A percentile compares a stretch with the other conserved stretches of the same genome.
phyloP scores from a whole-genome alignment of 2,113 vertebrate genomes.

The Nibea coibor region DNA sequence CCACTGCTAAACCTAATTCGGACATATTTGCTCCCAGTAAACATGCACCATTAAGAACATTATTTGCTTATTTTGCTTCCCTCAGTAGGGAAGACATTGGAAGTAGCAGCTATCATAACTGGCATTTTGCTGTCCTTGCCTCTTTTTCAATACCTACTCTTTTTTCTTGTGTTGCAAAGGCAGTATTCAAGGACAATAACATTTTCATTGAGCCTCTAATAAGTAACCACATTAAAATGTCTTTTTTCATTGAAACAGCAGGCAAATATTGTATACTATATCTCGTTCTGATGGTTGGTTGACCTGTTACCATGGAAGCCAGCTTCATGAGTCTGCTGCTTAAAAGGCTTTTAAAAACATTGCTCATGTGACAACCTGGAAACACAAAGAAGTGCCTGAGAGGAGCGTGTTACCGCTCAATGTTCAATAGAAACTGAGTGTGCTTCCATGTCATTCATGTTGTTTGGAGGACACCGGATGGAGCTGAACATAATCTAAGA shows the following conservation, averaged over 20 bases:
- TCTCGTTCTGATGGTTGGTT: conserved; percentile 32
- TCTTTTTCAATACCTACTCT: background rate
- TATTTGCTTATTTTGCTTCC: background rate
- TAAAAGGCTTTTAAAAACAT: conserved; percentile 45
- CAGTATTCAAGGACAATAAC: background rate
- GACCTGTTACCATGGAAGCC: conserved; percentile 66
- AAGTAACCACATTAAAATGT: background rate
- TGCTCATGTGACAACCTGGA: conserved; percentile 27
- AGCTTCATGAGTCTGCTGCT: conserved; percentile 34
- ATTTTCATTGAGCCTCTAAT: background rate
- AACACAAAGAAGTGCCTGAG: conserved; percentile 22
- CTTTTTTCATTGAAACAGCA: conserved; percentile 32
- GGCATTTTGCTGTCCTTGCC: background rate
- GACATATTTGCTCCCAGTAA: background rate
- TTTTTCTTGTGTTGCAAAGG: background rate
- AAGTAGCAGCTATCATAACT: background rate
- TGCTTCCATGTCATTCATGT: conserved; percentile 16
- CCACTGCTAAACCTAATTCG: background rate
- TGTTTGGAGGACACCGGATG: conserved; percentile 24
- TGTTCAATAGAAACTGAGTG: conserved; percentile 10
- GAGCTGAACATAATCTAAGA: conserved; percentile 18
- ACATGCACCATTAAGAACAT: background rate
- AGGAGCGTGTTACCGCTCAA: conserved; percentile 15
- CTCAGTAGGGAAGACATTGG: background rate
- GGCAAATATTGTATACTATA: conserved; percentile 40